These are phyloP conservation scores for Pantala flavescens DNA, from an alignment of 1,140 invertebrate species.

Conservation along the genomic window DNA sequence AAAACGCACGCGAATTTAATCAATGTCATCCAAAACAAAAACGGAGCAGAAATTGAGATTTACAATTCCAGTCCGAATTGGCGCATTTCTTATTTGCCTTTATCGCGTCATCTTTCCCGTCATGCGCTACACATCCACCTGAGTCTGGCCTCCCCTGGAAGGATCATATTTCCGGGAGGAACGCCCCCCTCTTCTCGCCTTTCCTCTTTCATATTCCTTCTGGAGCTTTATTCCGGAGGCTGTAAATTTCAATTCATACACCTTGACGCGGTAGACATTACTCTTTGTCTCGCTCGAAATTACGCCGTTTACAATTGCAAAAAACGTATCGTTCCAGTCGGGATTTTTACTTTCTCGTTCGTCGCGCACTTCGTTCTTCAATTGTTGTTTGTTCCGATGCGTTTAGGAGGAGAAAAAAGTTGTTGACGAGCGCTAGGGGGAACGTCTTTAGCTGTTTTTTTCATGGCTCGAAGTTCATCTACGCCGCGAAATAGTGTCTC, in stretches of 20 bases:
- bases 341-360: not conserved
- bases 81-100: not conserved
- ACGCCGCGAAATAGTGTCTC: no score
- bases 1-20: not conserved
- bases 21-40: not conserved
- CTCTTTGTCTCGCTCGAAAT: not conserved
- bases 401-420: not conserved
- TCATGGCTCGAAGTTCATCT: no score
- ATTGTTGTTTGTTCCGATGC: not conserved
- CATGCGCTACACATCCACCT: not conserved
- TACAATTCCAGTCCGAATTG: not conserved
- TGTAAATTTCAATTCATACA: constrained; percentile 3
- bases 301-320: not conserved
- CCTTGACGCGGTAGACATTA: not conserved
- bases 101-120: not conserved
- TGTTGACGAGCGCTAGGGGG: not conserved
- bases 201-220: not conserved
- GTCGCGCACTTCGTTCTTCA: not conserved
- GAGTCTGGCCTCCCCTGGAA: not conserved
- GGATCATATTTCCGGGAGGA: not conserved
- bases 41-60: not conserved
- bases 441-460: not conserved
- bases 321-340: not conserved
- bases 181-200: not conserved
- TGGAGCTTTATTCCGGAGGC: not conserved